Percentiles rank a stretch among this genome's conserved stretches.
Conservation (phyloP, 2,113 vertebrate genomes). For the Scartelaos histophorus region DNA sequence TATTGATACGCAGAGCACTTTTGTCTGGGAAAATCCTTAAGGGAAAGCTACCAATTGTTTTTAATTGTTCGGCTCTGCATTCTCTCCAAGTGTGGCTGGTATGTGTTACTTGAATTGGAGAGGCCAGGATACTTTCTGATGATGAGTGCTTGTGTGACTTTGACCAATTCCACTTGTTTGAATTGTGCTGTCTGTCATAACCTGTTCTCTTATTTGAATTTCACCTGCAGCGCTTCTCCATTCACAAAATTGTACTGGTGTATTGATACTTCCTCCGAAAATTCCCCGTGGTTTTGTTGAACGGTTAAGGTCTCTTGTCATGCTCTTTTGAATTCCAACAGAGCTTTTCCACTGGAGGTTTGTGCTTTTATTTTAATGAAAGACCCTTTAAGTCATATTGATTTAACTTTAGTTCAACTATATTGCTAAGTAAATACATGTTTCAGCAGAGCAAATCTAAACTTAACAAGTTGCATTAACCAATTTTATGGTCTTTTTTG, state of each 20-base stretch:
- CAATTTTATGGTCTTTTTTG: neutral
- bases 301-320: neutral
- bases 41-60: constrained; percentile 74
- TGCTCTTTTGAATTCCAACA: neutral
- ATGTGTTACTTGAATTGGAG: constrained; percentile 67
- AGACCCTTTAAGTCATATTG: neutral
- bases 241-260: constrained; percentile 4
- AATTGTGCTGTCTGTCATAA: constrained; percentile 4
- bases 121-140: constrained; percentile 51
- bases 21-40: constrained; percentile 78
- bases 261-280: constrained; percentile 29
- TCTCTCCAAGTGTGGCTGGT: constrained; percentile 57
- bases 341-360: neutral
- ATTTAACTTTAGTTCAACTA: neutral
- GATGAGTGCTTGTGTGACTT: constrained; percentile 34
- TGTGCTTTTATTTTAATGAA: neutral
- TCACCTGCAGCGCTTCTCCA: constrained; percentile 17
- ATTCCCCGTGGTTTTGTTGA: constrained; percentile 17
- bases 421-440: neutral
- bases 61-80: constrained; percentile 66
- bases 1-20: constrained; percentile 73
- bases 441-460: neutral
- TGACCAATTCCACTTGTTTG: constrained; percentile 24
- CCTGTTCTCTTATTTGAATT: constrained; percentile 13
- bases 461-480: neutral